Evolutionary conservation across 2,113 vertebrate genomes (phyloP), one percentile per base, ranked within the genome.

Genomic region (Microcebus griseorufus): DNA sequence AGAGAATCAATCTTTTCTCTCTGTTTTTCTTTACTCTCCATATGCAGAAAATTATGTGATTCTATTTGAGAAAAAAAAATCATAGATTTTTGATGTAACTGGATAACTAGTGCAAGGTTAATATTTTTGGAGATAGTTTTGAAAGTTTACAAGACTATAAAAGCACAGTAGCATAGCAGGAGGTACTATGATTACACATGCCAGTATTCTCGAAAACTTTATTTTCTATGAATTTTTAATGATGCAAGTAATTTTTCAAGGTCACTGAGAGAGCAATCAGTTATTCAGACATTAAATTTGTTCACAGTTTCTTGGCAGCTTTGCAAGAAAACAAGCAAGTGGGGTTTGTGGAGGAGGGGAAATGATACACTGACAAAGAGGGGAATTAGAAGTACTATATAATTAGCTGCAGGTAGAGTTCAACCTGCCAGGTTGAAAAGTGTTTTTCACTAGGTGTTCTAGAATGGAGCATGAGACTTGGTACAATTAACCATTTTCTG

Each of bases 191-290:
- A 98, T 98, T 98, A 97, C 97, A 98, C 98, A 98, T 97, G 98
- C 95, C 98, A 98, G 97, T 98, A 95, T 98, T 97, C 96, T 98
- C 97, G 96, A 96, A 98, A 98, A 98, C 97, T 98, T 98, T 98
- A 97, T 98, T 98, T 98, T 98, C 98, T 98, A 98, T 99, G 98
- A 98, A 99, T 99, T 98, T 99, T 98, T 99, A 99, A 99, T 98
- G 98, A 98, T 60, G 96, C 97, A 97, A 98, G 98, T 98, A 98
- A 98, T 98, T 99, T 98, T 98, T 99, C 98, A 99, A 98, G 98
- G 98, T 99, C 98, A 99, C 80, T 98, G 98, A 98, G 95, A 99
- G 98, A 98, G 98, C 96, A 94, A 98, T 97, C 97, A 98, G 98
- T 98, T 98, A 99, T 97, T 98, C 98, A 99, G 98, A 99, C 97